phyloP scores from a whole-genome alignment of 2,797 vertebrate species.

The Mastacembelus armatus region DNA sequence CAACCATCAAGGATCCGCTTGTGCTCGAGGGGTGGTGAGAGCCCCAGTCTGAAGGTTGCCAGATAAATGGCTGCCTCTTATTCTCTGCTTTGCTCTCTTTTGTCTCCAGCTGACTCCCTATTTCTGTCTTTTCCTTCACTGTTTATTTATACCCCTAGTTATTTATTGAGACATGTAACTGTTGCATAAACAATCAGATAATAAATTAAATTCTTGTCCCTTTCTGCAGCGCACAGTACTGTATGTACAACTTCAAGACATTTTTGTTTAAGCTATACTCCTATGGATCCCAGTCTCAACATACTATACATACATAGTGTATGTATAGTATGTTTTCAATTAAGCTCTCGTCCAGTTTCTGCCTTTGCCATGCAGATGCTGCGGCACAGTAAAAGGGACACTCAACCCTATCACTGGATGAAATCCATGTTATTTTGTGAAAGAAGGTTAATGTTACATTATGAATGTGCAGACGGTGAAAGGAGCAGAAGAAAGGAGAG shows the following conservation, averaged over 20 bases:
- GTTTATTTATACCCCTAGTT: no score
- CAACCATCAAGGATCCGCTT: slow-evolving; percentile 9
- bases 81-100: slow-evolving; percentile 7
- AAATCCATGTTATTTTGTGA: slow-evolving; percentile 1
- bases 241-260: no score
- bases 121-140: slow-evolving; percentile 4
- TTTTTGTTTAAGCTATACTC: background rate
- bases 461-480: slow-evolving; percentile 10
- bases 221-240: no score
- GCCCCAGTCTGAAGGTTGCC: slow-evolving; percentile 27
- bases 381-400: background rate
- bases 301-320: no score
- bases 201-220: no score
- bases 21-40: slow-evolving; percentile 20
- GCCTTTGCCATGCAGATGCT: background rate
- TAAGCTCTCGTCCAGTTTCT: background rate
- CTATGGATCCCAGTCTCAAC: background rate
- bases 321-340: no score
- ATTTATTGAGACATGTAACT: no score
- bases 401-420: background rate
- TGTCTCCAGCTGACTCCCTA: background rate
- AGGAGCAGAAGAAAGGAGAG: background rate
- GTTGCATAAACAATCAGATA: no score
- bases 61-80: slow-evolving; percentile 40
- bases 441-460: slow-evolving; percentile 3